phyloP scores from a whole-genome alignment of 2,888 invertebrate species.

The Bellardia bayeri region DNA sequence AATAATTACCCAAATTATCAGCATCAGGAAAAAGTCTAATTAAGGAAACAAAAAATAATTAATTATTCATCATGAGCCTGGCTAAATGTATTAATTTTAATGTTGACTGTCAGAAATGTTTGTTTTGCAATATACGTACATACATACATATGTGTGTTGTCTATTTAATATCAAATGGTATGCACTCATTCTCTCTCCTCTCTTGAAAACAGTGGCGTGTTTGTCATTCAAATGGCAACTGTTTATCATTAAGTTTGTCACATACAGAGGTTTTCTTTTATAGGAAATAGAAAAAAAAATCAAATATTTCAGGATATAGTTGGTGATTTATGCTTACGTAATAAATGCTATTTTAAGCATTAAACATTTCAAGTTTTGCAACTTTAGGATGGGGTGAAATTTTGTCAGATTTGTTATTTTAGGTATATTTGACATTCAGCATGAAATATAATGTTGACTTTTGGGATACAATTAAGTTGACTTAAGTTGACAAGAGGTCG shows the following conservation, averaged over 20 bases:
- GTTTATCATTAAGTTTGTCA: conserved; percentile 8
- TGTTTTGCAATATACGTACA: too few species aligned
- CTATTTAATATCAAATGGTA: background rate
- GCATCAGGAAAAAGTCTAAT: background rate
- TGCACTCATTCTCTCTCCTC: background rate
- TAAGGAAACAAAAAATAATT: background rate
- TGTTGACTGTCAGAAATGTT: conserved; percentile 6
- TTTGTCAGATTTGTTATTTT: background rate
- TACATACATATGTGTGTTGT: background rate
- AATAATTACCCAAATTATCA: conserved; percentile 1
- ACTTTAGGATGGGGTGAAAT: background rate
- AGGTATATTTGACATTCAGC: background rate
- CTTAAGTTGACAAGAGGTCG: background rate
- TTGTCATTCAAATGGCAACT: background rate
- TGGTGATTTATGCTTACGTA: background rate
- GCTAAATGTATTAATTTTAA: background rate
- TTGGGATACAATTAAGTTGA: background rate
- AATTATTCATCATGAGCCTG: background rate
- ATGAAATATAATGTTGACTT: background rate
- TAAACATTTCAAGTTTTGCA: background rate
- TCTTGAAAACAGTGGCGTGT: background rate
- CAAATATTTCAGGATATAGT: background rate
- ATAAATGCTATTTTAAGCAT: background rate
- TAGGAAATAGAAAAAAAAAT: background rate
- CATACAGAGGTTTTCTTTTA: background rate